A percentile compares a stretch with the other conserved stretches of the same genome.
Conservation (phyloP, 1,140 invertebrate species). For the Copidosoma floridanum region DNA sequence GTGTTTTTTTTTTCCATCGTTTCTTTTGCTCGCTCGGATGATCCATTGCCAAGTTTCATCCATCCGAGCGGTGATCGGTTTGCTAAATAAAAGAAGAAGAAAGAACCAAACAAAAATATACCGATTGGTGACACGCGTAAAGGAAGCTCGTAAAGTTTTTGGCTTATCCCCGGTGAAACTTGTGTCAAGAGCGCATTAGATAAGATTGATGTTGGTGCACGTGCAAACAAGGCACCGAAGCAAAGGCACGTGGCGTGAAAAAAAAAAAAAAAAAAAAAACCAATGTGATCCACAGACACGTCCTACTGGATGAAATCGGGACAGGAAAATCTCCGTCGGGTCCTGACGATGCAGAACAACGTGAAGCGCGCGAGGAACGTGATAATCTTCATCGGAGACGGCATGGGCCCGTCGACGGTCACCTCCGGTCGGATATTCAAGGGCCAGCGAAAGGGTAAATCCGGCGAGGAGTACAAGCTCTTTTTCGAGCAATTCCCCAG, state of each 20-base stretch:
- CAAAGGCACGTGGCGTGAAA: constrained; percentile 5
- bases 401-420: constrained; percentile 70
- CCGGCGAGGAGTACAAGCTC: constrained; percentile 61
- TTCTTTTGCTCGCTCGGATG: no score
- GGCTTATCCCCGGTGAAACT: no score
- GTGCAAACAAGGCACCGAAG: neutral
- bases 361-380: constrained; percentile 65
- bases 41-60: no score
- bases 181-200: neutral
- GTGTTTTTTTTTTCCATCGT: no score
- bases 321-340: constrained; percentile 45
- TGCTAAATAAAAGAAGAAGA: no score
- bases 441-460: constrained; percentile 56
- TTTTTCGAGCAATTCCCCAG: constrained; percentile 63
- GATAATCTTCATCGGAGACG: constrained; percentile 72
- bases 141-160: neutral
- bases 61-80: no score
- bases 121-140: no score
- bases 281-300: constrained; percentile 42
- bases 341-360: constrained; percentile 48
- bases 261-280: neutral
- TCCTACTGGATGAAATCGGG: constrained; percentile 51
- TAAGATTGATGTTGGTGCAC: neutral
- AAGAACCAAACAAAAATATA: no score
- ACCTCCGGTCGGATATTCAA: constrained; percentile 65